Evolutionary conservation across 37 sponge, comb jelly and placozoan genomes (phyloP).

Genomic region (Geodia barretti): DNA sequence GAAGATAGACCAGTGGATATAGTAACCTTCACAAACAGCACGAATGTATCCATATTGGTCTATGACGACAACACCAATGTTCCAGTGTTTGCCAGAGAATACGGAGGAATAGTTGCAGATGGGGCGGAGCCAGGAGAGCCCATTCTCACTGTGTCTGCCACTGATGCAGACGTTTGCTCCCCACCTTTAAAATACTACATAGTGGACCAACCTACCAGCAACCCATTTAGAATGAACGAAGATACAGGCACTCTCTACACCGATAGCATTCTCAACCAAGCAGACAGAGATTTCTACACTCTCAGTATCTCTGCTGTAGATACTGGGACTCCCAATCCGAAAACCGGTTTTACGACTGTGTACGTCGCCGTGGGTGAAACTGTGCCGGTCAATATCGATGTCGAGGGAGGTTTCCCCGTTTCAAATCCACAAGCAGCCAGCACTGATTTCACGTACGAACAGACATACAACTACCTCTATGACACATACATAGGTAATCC

Average conservation of each 20-base stretch:
- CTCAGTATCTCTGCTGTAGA: constrained; percentile 49
- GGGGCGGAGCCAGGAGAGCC: constrained; percentile 4
- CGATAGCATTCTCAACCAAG: not conserved
- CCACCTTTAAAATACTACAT: constrained; percentile 43
- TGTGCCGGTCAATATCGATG: constrained; percentile 50
- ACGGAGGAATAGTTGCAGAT: constrained; percentile 22
- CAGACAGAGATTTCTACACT: constrained; percentile 12
- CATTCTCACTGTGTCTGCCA: constrained; percentile 34
- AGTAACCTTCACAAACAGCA: constrained; percentile 1
- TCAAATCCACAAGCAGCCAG: not conserved
- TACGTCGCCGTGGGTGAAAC: constrained; percentile 64
- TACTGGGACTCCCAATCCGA: constrained; percentile 16
- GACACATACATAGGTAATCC: constrained; percentile 3
- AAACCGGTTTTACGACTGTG: constrained; percentile 42
- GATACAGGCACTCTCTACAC: constrained; percentile 19
- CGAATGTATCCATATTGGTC: constrained; percentile 38
- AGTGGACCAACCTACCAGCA: not conserved
- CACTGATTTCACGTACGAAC: constrained; percentile 16
- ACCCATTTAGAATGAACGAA: constrained; percentile 11
- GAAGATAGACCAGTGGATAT: constrained; percentile 35
- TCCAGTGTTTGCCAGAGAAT: constrained; percentile 50
- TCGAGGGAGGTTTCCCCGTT: constrained; percentile 52
- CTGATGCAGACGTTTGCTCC: constrained; percentile 66
- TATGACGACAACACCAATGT: constrained; percentile 54
- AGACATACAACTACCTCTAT: constrained; percentile 34